Evolutionary conservation across 2,888 invertebrate genomes (phyloP).

Genomic region (Scaptodrosophila latifasciaeformis): DNA sequence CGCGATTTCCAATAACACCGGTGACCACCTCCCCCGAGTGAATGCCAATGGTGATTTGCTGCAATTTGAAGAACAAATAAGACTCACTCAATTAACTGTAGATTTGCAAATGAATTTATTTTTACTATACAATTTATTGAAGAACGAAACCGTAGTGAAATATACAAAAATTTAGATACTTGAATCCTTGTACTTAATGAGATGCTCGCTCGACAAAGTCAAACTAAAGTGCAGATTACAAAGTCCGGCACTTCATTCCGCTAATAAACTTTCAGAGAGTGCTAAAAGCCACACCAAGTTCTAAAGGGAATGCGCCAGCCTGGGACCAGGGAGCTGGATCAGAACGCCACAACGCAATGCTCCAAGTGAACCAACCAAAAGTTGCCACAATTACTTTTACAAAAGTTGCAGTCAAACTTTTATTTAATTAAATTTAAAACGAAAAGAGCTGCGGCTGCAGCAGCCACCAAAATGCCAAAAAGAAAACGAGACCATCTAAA

Average conservation of each 20-base stretch:
- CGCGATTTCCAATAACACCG: constrained; percentile 94
- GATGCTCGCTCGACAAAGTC: too few relatives aligned
- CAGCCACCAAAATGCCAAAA: not conserved
- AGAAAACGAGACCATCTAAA: not conserved
- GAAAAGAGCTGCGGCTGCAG: constrained; percentile 52
- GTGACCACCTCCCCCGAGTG: constrained; percentile 96
- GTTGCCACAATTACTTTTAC: constrained; percentile 62
- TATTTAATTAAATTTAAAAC: constrained; percentile 65
- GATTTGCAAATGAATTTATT: not conserved
- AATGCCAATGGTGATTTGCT: constrained; percentile 95
- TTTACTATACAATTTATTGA: too few relatives aligned
- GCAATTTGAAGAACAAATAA: constrained; percentile 49
- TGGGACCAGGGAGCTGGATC: too few relatives aligned
- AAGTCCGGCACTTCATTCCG: constrained; percentile 49
- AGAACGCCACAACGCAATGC: constrained; percentile 20
- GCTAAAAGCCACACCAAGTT: constrained; percentile 11
- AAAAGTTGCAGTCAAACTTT: constrained; percentile 59
- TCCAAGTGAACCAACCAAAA: constrained; percentile 39
- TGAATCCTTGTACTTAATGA: too few relatives aligned
- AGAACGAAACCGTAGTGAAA: too few relatives aligned
- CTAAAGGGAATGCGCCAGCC: constrained; percentile 25
- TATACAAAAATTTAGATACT: too few relatives aligned
- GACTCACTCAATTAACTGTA: not conserved
- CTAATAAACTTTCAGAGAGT: constrained; percentile 52
- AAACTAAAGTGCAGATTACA: constrained; percentile 20